Conservation (phyloP, 2,797 vertebrate genomes). For the Pempheris klunzingeri region DNA sequence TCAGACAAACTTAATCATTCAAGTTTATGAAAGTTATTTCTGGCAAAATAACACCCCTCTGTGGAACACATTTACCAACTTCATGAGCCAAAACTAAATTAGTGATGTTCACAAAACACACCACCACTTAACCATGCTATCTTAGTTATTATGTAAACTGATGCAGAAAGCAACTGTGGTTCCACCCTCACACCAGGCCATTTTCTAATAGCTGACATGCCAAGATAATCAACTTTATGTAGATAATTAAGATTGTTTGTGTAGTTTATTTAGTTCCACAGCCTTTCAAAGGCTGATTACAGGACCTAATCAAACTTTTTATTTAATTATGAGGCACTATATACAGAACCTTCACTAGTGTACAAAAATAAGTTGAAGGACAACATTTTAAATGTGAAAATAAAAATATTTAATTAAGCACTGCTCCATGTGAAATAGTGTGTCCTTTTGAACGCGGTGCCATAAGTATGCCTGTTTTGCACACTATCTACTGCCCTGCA, state of each 20-base stretch:
- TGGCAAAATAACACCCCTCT: neutral
- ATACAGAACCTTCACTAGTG: neutral
- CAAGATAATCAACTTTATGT: constrained; percentile 11
- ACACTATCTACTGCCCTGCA: neutral
- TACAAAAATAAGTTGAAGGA: neutral
- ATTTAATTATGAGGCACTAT: neutral
- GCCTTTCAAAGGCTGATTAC: constrained; percentile 15
- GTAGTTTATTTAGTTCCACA: constrained; percentile 25
- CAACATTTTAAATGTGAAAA: neutral
- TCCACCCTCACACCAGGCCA: neutral
- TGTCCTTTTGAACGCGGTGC: neutral
- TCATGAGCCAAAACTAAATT: neutral
- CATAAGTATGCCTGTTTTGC: neutral
- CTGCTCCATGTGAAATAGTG: neutral
- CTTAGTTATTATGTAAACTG: constrained; percentile 9
- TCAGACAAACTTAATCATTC: neutral
- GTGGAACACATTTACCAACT: neutral
- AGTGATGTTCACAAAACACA: neutral
- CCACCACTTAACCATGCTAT: neutral
- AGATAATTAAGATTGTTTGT: constrained; percentile 10
- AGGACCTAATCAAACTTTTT: neutral
- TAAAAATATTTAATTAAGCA: constrained; percentile 7
- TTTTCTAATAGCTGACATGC: constrained; percentile 15
- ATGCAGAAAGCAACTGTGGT: constrained; percentile 1
- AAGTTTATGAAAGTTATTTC: neutral